phyloP scores from a whole-genome alignment of 2,797 vertebrate genomes.

The Enteromius viviparus region DNA sequence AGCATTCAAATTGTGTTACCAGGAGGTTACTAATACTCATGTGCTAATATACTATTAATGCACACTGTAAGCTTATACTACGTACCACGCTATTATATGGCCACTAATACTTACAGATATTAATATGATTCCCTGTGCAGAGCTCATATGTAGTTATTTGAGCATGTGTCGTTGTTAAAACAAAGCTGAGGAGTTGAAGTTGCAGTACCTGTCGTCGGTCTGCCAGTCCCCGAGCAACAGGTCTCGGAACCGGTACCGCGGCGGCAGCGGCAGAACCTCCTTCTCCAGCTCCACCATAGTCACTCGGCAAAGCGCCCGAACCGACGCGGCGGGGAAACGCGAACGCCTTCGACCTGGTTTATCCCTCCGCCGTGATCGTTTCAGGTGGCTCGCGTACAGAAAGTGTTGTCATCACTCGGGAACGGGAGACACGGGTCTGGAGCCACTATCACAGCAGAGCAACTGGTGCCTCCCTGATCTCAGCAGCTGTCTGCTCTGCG shows the following conservation, averaged over 20 bases:
- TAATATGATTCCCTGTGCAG: not conserved
- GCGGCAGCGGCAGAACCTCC: slow-evolving; percentile 83
- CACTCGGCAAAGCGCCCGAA: slow-evolving; percentile 41
- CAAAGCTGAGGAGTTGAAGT: slow-evolving; percentile 22
- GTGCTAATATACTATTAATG: too few species aligned
- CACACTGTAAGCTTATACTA: not conserved
- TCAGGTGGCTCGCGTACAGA: slow-evolving; percentile 50
- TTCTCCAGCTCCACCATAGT: slow-evolving; percentile 84
- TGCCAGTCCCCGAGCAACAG: slow-evolving; percentile 88
- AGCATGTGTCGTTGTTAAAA: not conserved
- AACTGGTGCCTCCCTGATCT: slow-evolving; percentile 73
- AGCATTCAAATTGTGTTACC: not conserved
- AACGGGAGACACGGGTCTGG: not conserved
- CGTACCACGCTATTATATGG: too few species aligned
- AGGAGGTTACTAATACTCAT: not conserved
- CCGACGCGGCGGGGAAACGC: slow-evolving; percentile 56
- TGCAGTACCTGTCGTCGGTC: slow-evolving; percentile 80
- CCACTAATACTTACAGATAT: too few species aligned
- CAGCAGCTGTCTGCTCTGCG: not conserved
- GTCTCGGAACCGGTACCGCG: slow-evolving; percentile 87
- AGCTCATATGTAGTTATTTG: not conserved
- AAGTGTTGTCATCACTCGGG: slow-evolving; percentile 32
- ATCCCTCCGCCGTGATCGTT: slow-evolving; percentile 59
- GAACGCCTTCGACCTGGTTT: slow-evolving; percentile 47
- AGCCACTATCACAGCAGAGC: slow-evolving; percentile 60